phyloP scores from a whole-genome alignment of 1,140 invertebrate genomes.

The Whitmania pigra region DNA sequence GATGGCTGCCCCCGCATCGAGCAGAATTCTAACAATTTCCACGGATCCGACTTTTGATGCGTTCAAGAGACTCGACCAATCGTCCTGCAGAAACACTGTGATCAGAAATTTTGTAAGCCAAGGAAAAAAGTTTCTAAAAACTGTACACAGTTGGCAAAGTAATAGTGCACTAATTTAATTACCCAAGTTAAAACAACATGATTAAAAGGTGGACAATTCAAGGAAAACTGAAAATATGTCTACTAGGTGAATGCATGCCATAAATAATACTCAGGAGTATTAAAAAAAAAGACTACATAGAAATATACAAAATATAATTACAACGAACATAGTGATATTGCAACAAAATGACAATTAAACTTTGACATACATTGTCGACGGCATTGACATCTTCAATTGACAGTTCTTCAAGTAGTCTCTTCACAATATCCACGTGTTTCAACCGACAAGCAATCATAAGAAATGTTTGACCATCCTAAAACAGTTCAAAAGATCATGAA shows the following conservation, averaged over 20 bases:
- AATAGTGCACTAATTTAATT: no score
- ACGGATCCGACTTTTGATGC: slow-evolving; percentile 77
- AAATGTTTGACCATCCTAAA: slow-evolving; percentile 74
- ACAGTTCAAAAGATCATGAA: slow-evolving; percentile 20
- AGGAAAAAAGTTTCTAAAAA: background rate
- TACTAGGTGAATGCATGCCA: background rate
- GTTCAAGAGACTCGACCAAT: slow-evolving; percentile 79
- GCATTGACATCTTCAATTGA: slow-evolving; percentile 69
- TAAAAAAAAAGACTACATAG: background rate
- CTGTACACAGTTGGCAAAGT: no score
- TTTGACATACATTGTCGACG: slow-evolving; percentile 60
- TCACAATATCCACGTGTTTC: slow-evolving; percentile 66
- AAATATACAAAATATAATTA: background rate
- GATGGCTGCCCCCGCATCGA: slow-evolving; percentile 72
- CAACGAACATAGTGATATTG: slow-evolving; percentile 18
- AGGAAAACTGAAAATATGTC: background rate
- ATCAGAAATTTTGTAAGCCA: background rate
- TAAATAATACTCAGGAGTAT: background rate
- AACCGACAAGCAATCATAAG: slow-evolving; percentile 73
- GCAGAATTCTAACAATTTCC: slow-evolving; percentile 64
- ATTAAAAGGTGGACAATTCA: no score
- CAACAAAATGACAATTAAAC: slow-evolving; percentile 12
- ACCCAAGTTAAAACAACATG: no score
- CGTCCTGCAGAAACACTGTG: slow-evolving; percentile 52
- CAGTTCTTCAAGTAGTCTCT: slow-evolving; percentile 60